Evolutionary conservation across 2,797 vertebrate genomes (phyloP).

Genomic region (Phrynocephalus forsythii): DNA sequence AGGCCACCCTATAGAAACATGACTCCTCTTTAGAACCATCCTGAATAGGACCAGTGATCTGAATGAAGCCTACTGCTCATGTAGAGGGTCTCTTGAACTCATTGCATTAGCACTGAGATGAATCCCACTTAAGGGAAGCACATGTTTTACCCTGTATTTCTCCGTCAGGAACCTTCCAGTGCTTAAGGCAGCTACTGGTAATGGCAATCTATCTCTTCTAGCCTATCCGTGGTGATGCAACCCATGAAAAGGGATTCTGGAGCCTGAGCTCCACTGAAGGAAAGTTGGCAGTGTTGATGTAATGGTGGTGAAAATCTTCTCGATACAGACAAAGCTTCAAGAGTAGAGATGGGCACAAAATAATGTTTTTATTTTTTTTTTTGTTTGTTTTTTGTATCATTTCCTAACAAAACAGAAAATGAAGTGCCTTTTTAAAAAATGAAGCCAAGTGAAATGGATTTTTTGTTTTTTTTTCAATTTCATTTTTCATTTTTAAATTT

Average conservation of each 20-base stretch:
- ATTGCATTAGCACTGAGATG: background rate
- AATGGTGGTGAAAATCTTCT: background rate
- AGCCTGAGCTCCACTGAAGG: background rate
- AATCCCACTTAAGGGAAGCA: background rate
- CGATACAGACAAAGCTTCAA: no score
- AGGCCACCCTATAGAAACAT: conserved; percentile 16
- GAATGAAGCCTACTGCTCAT: background rate
- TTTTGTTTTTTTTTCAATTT: no score
- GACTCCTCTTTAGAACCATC: conserved; percentile 21
- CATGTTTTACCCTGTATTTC: background rate
- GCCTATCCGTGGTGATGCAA: background rate
- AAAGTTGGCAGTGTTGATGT: background rate
- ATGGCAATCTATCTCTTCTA: background rate
- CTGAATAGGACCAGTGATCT: background rate
- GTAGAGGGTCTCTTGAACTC: background rate
- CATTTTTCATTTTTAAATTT: no score
- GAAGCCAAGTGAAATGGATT: no score
- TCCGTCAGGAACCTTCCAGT: background rate
- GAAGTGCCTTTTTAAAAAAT: no score
- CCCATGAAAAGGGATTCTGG: background rate
- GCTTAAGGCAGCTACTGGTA: background rate
- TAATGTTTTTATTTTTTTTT: no score
- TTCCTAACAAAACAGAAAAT: no score
- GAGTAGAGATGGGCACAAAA: no score
- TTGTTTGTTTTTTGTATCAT: no score